Percentiles rank a stretch among this genome's conserved stretches.
Evolutionary conservation across 1,140 invertebrate genomes (phyloP).

Genomic region (Melitaea cinxia): DNA sequence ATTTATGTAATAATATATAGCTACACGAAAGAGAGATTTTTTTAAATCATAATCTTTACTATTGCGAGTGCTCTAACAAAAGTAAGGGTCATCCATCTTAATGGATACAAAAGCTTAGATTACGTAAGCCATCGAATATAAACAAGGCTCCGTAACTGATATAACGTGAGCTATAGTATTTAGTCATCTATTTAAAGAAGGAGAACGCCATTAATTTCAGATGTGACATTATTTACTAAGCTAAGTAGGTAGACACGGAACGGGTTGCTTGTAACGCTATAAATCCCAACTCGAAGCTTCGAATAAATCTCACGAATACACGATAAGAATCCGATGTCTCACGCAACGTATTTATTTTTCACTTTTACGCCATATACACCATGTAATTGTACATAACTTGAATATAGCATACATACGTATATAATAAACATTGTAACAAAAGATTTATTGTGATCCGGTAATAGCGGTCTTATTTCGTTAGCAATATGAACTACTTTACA

Average conservation of each 20-base stretch:
- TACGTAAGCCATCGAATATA: constrained; percentile 64
- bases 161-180: constrained; percentile 74
- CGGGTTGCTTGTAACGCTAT: constrained; percentile 73
- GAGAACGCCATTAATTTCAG: constrained; percentile 75
- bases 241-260: constrained; percentile 78
- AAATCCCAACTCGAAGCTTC: constrained; percentile 66
- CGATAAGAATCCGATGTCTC: constrained; percentile 80
- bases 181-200: constrained; percentile 80
- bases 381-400: constrained; percentile 43
- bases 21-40: too few species aligned
- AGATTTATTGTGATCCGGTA: background rate
- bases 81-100: constrained; percentile 50
- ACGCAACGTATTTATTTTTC: constrained; percentile 77
- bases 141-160: constrained; percentile 63
- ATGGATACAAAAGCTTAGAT: constrained; percentile 69
- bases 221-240: constrained; percentile 75
- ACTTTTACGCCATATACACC: constrained; percentile 53
- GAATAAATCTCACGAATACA: constrained; percentile 75
- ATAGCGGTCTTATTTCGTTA: background rate
- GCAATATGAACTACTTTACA: background rate
- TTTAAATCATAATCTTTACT: too few species aligned
- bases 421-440: background rate
- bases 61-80: constrained; percentile 9
- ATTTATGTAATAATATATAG: too few species aligned
- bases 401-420: constrained; percentile 39